These are phyloP conservation scores for Pterocles burchelli DNA, from an alignment of 2,113 vertebrate genomes.

Conservation along the genomic window DNA sequence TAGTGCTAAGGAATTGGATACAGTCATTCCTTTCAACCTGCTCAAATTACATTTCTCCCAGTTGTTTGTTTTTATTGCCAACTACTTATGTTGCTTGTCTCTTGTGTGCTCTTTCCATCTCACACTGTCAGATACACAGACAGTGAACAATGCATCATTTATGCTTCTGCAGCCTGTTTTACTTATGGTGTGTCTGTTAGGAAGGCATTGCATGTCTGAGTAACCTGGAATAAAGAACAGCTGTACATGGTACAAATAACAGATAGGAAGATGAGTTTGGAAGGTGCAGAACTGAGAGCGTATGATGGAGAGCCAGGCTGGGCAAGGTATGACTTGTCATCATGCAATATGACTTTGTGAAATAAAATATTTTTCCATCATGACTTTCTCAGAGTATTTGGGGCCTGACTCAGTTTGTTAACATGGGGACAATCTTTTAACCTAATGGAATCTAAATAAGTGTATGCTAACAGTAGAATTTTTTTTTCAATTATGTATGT, in stretches of 20 bases:
- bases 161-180: slow-evolving; percentile 60
- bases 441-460: neutral
- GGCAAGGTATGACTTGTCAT: slow-evolving; percentile 47
- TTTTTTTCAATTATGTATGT: neutral
- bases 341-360: neutral
- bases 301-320: slow-evolving; percentile 39
- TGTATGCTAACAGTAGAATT: neutral
- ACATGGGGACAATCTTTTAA: neutral
- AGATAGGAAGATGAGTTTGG: slow-evolving; percentile 56
- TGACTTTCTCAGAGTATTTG: neutral
- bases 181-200: slow-evolving; percentile 52
- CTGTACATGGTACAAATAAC: slow-evolving; percentile 30
- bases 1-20: slow-evolving; percentile 9
- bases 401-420: neutral
- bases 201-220: slow-evolving; percentile 56
- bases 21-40: slow-evolving; percentile 79
- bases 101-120: slow-evolving; percentile 68
- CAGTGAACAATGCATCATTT: slow-evolving; percentile 62
- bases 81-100: slow-evolving; percentile 69
- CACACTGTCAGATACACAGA: slow-evolving; percentile 54
- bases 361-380: neutral
- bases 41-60: slow-evolving; percentile 69
- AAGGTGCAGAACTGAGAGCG: slow-evolving; percentile 25
- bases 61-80: slow-evolving; percentile 68
- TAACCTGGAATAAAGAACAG: slow-evolving; percentile 49